Evolutionary conservation across 2,113 vertebrate species (phyloP).

Genomic region (Mastomys natalensis): DNA sequence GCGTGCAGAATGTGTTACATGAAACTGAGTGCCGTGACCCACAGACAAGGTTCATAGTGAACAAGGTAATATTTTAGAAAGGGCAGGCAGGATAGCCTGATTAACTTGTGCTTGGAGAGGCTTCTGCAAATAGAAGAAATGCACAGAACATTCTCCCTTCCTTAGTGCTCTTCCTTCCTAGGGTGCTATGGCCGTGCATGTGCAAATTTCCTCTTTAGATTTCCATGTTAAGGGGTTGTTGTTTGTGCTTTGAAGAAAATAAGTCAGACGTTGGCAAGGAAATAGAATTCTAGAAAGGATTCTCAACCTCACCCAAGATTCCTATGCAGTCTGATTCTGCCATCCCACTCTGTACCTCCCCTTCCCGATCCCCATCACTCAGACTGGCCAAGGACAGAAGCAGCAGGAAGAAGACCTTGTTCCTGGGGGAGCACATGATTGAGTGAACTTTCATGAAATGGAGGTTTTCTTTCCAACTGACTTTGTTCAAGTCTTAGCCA

Average conservation of each 20-base stretch:
- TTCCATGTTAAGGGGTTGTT: conserved; percentile 10
- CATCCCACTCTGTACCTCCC: neutral
- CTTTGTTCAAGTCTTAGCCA: neutral
- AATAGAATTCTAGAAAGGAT: neutral
- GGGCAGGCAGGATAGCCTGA: conserved; percentile 64
- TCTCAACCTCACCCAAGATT: neutral
- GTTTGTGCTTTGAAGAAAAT: conserved; percentile 14
- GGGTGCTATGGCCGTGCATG: neutral
- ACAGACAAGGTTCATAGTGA: conserved; percentile 75
- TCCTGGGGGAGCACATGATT: neutral
- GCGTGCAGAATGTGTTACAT: conserved; percentile 53
- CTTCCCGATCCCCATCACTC: neutral
- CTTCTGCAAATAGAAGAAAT: conserved; percentile 57
- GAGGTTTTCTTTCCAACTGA: neutral
- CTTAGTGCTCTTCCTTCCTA: conserved; percentile 6
- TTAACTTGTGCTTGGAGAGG: conserved; percentile 49
- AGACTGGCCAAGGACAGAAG: conserved; percentile 21
- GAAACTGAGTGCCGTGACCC: conserved; percentile 74
- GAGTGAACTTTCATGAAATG: neutral
- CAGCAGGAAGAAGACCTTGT: neutral
- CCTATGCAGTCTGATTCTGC: neutral
- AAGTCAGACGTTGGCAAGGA: neutral
- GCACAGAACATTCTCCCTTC: conserved; percentile 38
- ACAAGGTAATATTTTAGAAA: conserved; percentile 72
- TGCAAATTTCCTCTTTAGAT: conserved; percentile 46